A percentile compares a stretch with the other conserved stretches of the same genome.
Evolutionary conservation across 2,888 invertebrate species (phyloP).

Genomic region (Zele albiditarsus): DNA sequence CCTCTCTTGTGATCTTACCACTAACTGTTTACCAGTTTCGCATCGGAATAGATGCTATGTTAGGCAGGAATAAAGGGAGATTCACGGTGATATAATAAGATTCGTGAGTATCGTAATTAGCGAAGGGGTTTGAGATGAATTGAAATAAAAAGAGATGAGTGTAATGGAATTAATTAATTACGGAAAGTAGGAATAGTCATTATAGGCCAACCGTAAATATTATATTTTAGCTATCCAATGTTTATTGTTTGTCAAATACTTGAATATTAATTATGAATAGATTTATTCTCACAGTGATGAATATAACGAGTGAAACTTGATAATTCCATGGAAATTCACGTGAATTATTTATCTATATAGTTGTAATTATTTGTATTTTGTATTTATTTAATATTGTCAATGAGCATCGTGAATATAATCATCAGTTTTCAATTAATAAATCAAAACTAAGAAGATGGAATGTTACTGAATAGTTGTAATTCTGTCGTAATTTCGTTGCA

Average conservation of each 20-base stretch:
- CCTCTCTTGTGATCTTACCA: constrained; percentile 2
- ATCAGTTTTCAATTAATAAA: too few relatives aligned
- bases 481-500: too few relatives aligned
- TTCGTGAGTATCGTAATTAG: constrained; percentile 1
- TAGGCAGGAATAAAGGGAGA: neutral
- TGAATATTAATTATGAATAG: neutral
- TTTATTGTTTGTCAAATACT: neutral
- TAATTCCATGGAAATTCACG: neutral
- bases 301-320: neutral
- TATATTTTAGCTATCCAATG: neutral
- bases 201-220: neutral
- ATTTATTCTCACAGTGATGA: neutral
- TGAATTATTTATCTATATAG: neutral
- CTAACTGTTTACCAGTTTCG: neutral
- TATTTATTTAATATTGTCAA: neutral
- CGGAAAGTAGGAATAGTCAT: neutral
- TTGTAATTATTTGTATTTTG: neutral
- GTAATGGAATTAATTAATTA: neutral
- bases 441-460: too few relatives aligned
- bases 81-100: constrained; percentile 1
- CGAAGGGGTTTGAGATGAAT: neutral
- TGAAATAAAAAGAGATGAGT: neutral
- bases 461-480: too few relatives aligned
- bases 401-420: too few relatives aligned
- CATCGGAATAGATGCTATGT: neutral